Evolutionary conservation across 2,797 vertebrate genomes (phyloP), one percentile per base, ranked within the genome.

Genomic region (Rhinella marina): DNA sequence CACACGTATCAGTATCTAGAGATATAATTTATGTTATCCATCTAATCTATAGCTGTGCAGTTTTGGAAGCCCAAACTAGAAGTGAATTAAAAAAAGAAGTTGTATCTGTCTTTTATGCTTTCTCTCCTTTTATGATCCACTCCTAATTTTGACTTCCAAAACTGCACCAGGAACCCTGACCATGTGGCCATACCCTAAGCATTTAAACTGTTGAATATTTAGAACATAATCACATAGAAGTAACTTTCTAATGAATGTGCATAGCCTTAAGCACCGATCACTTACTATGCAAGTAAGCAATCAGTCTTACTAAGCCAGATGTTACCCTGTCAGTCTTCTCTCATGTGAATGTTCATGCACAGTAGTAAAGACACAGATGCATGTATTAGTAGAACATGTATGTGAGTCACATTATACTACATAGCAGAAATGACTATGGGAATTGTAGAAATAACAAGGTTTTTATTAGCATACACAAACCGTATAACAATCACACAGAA

Each of bases 231-330:
- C 68, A 32, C 27, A 76, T 77, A n/a, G 57, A 85, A 77, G 72
- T 77, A 77, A 77, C 72, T 85, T 85, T 52, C 23, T 85, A 76
- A 76, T 62, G 72, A 85, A 85, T 50, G 56, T 77, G 57, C n/a
- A 52, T 25, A 85, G 83, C 84, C 73, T 77, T 7, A 85, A 85
- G 84, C 57, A 85, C 57, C 59, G 16, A 77, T 77, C 73, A 85
- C 41, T 85, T 75, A 61, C 32, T 52, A 85, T 85, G 73, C 84
- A 77, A 85, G 77, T 77, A 76, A 13, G 59, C 6, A 52, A 77
- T 85, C 57, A 77, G 54, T 85, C 72, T 62, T 76, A 12, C 16
- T 54, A 48, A 85, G 72, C 84, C 84, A 85, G 84, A 85, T 85
- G 73, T 77, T 85, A 64, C 84, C 59, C n/a, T 54, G 73, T 77